Percentiles rank a stretch among this genome's conserved stretches.
phyloP scores from a whole-genome alignment of 2,888 invertebrate species.

The Leistus spinibarbis region DNA sequence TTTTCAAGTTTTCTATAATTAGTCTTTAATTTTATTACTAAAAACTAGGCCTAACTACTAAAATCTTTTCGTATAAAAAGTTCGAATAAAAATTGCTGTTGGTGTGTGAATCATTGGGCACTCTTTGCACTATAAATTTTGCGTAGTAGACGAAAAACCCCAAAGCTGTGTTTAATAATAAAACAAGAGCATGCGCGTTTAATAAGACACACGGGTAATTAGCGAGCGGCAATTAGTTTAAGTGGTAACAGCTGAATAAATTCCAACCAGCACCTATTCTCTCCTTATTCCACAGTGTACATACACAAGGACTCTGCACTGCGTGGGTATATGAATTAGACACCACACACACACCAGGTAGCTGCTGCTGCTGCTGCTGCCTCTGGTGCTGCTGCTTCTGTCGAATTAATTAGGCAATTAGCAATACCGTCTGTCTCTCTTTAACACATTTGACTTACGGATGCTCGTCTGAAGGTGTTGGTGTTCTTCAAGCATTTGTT shows the following conservation, averaged over 20 bases:
- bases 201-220: slow-evolving; percentile 2
- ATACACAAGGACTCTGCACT: too few relatives aligned
- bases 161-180: neutral
- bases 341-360: neutral
- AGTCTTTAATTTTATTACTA: too few relatives aligned
- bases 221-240: slow-evolving; percentile 5
- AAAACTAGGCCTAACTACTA: too few relatives aligned
- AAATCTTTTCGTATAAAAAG: too few relatives aligned
- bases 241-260: slow-evolving; percentile 4
- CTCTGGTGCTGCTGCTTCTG: slow-evolving; percentile 1
- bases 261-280: neutral
- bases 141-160: neutral
- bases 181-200: neutral
- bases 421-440: slow-evolving; percentile 2
- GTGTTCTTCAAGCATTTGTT: neutral
- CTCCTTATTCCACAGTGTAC: neutral
- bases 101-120: too few relatives aligned
- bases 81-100: too few relatives aligned
- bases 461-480: neutral
- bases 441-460: neutral
- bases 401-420: slow-evolving; percentile 39
- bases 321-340: too few relatives aligned
- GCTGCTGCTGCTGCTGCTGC: neutral
- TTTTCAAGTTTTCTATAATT: too few relatives aligned
- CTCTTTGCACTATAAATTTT: too few relatives aligned